Base-by-base conservation (phyloP, 2,113 vertebrate species). In the Cettia cetti region DNA sequence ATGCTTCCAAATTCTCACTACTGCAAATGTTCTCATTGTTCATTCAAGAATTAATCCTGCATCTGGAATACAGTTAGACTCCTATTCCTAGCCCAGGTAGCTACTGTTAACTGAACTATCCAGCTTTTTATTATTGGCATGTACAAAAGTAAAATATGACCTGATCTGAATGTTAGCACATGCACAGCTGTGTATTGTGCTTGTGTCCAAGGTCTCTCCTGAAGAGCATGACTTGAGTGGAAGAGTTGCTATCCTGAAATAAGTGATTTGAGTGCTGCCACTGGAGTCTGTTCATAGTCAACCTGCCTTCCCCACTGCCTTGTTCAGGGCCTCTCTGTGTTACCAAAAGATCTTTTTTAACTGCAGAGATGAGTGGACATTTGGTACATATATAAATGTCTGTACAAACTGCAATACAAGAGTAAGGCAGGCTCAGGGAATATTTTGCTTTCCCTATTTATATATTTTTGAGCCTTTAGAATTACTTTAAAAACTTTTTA, bases 21-120 rank as follows among this genome's bases (percentile, higher is more conserved):
- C 23, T 61, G 70, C 22, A 72, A 88, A 82, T 92, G 40, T 85
- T 94, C 70, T 95, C 85, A 82, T 91, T 91, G 74, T 57, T 88
- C 75, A 72, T 92, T 92, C 85, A 94, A 49, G 22, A 95, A 88
- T 57, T 94, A 86, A 90, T 86, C 50, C 27, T 61, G 54, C 63
- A 69, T 74, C 88, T 80, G 85, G 64, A 94, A 75, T 42, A 59
- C 9, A 75, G 35, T 74, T 66, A 63, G 26, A 31, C 21, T 94
- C 33, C 13, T 69, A 11, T 56, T 94, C 49, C 57, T 59, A 88
- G 45, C 20, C 63, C 28, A 68, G 14, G 31, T 57, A 80, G 26
- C 18, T 24, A 16, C 26, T n/a, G 22, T 69, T 53, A 66, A 56
- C 9, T 20, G 61, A 82, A 49, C 13, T 76, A 23, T 37, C 42